Evolutionary conservation across 1,140 invertebrate genomes (phyloP).

Genomic region (Triops longicaudatus): DNA sequence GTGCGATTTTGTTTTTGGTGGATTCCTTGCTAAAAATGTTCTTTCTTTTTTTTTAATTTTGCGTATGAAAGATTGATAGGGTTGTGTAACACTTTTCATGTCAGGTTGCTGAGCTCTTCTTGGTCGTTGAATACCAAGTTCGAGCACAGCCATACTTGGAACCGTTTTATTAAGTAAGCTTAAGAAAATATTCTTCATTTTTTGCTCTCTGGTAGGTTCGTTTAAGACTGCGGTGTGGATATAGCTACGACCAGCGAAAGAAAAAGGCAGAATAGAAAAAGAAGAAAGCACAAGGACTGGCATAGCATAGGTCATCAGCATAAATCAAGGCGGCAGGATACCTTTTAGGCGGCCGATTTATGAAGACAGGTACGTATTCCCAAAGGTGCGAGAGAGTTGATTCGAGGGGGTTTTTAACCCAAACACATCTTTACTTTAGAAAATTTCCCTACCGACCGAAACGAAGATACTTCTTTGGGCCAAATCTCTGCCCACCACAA

Average conservation of each 20-base stretch:
- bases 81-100: no score
- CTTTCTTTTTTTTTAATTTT: no score
- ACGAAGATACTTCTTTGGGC: not conserved
- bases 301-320: constrained; percentile 2
- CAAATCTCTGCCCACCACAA: not conserved
- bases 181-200: not conserved
- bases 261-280: not conserved
- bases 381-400: constrained; percentile 6
- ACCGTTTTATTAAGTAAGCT: constrained; percentile 3
- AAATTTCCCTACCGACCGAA: not conserved
- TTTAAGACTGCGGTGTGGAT: not conserved
- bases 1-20: not conserved
- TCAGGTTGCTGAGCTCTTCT: not conserved
- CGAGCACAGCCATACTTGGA: not conserved
- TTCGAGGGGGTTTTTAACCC: constrained; percentile 1
- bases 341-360: constrained; percentile 11
- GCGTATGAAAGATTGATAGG: no score
- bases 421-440: constrained; percentile 15
- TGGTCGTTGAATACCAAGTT: not conserved
- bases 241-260: not conserved
- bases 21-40: not conserved
- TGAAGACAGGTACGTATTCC: constrained; percentile 6
- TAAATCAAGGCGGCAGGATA: constrained; percentile 15
- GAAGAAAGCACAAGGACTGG: not conserved
- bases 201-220: not conserved